phyloP scores from a whole-genome alignment of 2,113 vertebrate species.

The Ailuropoda melanoleuca region DNA sequence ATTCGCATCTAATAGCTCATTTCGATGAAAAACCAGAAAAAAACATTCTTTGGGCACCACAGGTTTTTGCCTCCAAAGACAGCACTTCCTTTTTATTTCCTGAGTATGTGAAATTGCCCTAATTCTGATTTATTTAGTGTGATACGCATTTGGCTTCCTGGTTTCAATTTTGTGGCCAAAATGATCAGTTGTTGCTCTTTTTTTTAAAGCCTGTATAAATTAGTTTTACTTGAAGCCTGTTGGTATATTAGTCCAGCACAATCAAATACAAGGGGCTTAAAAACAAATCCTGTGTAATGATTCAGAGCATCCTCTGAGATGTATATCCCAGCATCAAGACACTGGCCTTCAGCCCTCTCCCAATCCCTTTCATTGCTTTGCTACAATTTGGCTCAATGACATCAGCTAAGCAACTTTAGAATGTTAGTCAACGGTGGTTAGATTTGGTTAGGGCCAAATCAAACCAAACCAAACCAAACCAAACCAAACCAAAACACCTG shows the following conservation, averaged over 20 bases:
- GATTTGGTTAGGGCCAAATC: not conserved
- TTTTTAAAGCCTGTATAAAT: not conserved
- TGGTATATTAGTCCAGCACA: not conserved
- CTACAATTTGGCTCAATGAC: not conserved
- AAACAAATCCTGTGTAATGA: not conserved
- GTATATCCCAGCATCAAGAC: not conserved
- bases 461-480: not conserved
- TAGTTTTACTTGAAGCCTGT: not conserved
- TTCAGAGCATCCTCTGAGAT: not conserved
- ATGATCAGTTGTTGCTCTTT: not conserved
- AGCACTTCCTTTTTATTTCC: not conserved
- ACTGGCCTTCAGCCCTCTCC: too few relatives aligned
- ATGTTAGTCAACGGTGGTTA: not conserved
- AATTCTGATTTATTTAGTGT: conserved; percentile 11
- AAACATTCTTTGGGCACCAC: not conserved
- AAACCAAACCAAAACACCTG: too few relatives aligned
- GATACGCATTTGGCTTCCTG: not conserved
- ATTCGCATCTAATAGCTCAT: not conserved
- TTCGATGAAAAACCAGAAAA: conserved; percentile 14
- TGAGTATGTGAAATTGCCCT: not conserved
- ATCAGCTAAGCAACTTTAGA: not conserved
- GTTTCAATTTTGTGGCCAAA: not conserved
- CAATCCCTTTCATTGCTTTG: not conserved
- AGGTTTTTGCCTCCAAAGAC: not conserved
- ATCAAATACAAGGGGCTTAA: not conserved